phyloP scores from a whole-genome alignment of 2,797 vertebrate genomes.

The Chelonia mydas region DNA sequence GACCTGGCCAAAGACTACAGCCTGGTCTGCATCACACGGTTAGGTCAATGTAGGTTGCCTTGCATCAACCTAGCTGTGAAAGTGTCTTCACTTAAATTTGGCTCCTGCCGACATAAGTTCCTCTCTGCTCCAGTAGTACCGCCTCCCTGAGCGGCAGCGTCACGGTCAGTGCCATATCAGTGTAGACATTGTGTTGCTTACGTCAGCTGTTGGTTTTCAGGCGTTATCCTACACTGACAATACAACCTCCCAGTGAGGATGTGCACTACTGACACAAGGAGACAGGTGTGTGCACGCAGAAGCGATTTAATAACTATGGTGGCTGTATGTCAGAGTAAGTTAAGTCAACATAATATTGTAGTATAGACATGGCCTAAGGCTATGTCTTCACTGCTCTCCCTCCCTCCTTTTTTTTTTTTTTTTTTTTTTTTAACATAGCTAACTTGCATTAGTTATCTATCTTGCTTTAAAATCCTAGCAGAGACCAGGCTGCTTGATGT shows the following conservation, averaged over 20 bases:
- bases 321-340: neutral
- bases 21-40: neutral
- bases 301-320: neutral
- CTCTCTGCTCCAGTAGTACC: neutral
- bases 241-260: neutral
- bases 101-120: neutral
- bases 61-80: neutral
- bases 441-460: neutral
- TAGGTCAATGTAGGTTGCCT: neutral
- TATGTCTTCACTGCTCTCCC: neutral
- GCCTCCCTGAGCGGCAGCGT: neutral
- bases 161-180: neutral
- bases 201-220: neutral
- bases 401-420: too few species aligned
- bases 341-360: neutral
- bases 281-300: neutral
- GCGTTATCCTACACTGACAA: neutral
- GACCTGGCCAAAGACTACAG: neutral
- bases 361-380: neutral
- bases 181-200: neutral
- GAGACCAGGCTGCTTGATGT: neutral
- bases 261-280: neutral
- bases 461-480: neutral
- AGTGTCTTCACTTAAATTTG: neutral
- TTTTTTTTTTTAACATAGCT: neutral